Conservation (phyloP, 2,797 vertebrate species). For the Phoebastria nigripes region DNA sequence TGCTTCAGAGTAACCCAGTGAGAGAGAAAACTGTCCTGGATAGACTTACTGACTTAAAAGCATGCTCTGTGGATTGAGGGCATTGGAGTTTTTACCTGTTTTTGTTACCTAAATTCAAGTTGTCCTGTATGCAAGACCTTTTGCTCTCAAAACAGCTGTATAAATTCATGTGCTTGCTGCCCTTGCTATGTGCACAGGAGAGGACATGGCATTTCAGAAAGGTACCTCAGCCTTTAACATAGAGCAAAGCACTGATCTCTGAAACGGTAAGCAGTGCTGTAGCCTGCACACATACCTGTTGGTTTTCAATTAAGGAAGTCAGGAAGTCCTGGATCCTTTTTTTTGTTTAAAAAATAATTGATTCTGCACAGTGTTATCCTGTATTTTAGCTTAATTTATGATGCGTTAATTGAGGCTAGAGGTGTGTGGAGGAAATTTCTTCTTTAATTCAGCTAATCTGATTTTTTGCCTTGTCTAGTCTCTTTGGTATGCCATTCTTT, state of each 20-base stretch:
- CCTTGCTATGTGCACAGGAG: not conserved
- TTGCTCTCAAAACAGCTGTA: not conserved
- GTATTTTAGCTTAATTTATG: conserved; percentile 13
- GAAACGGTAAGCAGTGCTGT: not conserved
- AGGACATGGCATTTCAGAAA: not conserved
- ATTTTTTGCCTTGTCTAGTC: not conserved
- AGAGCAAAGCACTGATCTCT: not conserved
- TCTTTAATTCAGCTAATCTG: not conserved
- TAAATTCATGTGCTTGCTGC: not conserved
- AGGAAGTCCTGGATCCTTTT: not conserved
- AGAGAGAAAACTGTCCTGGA: not conserved
- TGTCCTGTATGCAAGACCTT: not conserved
- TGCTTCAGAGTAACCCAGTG: not conserved
- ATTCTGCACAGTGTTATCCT: not conserved
- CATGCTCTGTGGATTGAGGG: not conserved
- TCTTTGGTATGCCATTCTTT: not conserved
- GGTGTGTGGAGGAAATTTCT: not conserved
- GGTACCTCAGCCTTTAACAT: not conserved
- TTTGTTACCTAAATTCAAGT: not conserved
- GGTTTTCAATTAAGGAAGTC: not conserved
- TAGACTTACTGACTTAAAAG: not conserved
- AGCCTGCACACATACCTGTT: not conserved
- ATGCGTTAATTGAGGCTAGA: not conserved
- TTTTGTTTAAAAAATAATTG: not conserved
- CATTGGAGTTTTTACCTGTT: not conserved